These are phyloP conservation scores for Xiphophorus maculatus DNA, from an alignment of 2,113 vertebrate species.

Conservation along the genomic window DNA sequence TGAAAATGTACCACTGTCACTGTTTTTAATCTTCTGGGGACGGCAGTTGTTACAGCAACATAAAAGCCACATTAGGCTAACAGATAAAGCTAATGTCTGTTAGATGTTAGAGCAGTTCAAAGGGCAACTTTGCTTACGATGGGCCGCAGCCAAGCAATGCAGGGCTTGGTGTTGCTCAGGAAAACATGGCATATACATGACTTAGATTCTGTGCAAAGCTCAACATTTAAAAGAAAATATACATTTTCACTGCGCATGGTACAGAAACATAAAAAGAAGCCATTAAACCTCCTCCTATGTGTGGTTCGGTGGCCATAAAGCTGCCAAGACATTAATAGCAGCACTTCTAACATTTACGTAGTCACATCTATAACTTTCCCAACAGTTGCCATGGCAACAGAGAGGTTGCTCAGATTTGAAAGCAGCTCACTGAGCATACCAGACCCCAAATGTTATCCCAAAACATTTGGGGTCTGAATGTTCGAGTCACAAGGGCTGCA, in stretches of 20 bases:
- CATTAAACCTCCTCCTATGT: neutral
- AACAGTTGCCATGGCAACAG: too few relatives aligned
- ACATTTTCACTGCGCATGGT: neutral
- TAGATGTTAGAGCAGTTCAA: neutral
- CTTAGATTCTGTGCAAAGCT: neutral
- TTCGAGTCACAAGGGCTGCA: too few relatives aligned
- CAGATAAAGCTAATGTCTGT: neutral
- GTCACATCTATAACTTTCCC: too few relatives aligned
- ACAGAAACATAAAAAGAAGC: neutral
- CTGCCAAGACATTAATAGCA: constrained; percentile 6
- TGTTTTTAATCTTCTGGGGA: too few relatives aligned
- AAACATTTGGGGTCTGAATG: too few relatives aligned
- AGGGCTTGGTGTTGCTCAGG: neutral
- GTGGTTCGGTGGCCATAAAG: neutral
- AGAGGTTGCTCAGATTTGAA: too few relatives aligned
- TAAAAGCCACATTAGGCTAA: neutral
- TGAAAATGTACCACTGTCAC: too few relatives aligned
- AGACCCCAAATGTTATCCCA: too few relatives aligned
- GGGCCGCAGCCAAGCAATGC: neutral
- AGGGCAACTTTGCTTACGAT: neutral
- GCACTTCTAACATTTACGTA: neutral
- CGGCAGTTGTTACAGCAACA: neutral
- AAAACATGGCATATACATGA: neutral
- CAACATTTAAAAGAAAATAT: neutral
- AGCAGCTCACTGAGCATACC: too few relatives aligned